Base-by-base conservation (phyloP, 1,140 invertebrate species). In the Helicoverpa zea region DNA sequence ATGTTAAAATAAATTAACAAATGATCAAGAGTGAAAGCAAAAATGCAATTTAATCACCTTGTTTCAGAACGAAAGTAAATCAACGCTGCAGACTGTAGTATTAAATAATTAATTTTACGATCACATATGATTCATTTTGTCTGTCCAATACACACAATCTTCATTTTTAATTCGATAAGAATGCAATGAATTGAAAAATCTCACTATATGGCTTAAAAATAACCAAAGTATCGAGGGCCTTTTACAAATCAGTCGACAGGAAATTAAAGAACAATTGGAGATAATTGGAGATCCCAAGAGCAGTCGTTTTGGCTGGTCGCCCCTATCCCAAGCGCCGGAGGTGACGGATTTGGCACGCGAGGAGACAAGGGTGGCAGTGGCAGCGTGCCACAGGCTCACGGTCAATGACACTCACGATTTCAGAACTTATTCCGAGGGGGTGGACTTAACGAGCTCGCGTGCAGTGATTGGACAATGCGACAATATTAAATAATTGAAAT, bases 371-470 rank as follows among this genome's bases (percentile, higher is more conserved):
- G 75, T 66, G 61, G 59, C 75, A 35, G 51, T 77, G 75, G 59
- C 75, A 77, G 29, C 30, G 29, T 66, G 72, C 70, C 70, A 63
- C 51, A 73, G 49, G 58, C 61, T 73, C 68, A 80, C 79, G 72
- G 79, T 80, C 72, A 75, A 63, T 80, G 70, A 80, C 72, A 80
- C 72, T 74, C 70, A 35, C 59, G 72, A 74, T 74, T 80, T 80
- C 56, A 49, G 58, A 59, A 72, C 52, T 14, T 51, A 79, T 54
- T 77, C 18, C 18, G 66, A 72, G 47, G 66, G 52, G 64, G 47
- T 16, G 70, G 72, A 56, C 35, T n/a, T 74, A 23, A 58, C 35
- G 47, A 29, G 49, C 30, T 47, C 54, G 49, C 14, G 9, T 43
- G 9, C 5, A 43, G 49, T 77, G 43, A 35, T 49, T 64, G 61